Percentiles rank a stretch among this genome's conserved stretches.
Conservation (phyloP, 35 echinoderm and acorn worm genomes). For the Apostichopus parvimensis region DNA sequence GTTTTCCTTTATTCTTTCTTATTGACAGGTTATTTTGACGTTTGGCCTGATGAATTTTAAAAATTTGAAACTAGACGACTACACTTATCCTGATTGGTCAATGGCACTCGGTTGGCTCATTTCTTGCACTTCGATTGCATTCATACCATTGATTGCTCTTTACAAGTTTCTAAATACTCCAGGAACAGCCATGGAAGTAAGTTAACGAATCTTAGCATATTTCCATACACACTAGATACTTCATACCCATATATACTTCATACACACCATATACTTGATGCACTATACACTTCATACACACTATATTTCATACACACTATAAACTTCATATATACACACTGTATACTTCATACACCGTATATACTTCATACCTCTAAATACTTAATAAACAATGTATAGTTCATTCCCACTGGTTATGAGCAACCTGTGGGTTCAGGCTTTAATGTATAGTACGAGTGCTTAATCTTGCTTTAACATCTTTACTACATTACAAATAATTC, state of each 20-base stretch:
- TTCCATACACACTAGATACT: neutral
- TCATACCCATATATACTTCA: neutral
- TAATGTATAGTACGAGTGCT: too few relatives aligned
- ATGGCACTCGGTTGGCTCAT: constrained; percentile 90
- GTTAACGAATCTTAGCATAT: neutral
- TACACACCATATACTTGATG: neutral
- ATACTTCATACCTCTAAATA: too few relatives aligned
- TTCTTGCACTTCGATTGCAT: constrained; percentile 67
- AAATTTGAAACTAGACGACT: constrained; percentile 64
- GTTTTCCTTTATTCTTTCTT: too few relatives aligned
- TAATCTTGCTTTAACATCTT: too few relatives aligned
- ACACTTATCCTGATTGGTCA: constrained; percentile 85
- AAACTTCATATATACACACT: too few relatives aligned
- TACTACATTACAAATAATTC: too few relatives aligned
- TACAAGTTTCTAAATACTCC: constrained; percentile 72
- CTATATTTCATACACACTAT: neutral
- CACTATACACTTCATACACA: too few relatives aligned
- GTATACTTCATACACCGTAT: too few relatives aligned
- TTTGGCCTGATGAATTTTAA: constrained; percentile 72
- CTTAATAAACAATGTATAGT: too few relatives aligned
- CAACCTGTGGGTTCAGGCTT: too few relatives aligned
- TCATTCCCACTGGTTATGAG: too few relatives aligned
- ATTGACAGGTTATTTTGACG: constrained; percentile 64
- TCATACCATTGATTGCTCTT: constrained; percentile 79
- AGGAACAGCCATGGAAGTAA: constrained; percentile 76